Conservation (phyloP, 2,113 vertebrate species). For the Cromileptes altivelis region DNA sequence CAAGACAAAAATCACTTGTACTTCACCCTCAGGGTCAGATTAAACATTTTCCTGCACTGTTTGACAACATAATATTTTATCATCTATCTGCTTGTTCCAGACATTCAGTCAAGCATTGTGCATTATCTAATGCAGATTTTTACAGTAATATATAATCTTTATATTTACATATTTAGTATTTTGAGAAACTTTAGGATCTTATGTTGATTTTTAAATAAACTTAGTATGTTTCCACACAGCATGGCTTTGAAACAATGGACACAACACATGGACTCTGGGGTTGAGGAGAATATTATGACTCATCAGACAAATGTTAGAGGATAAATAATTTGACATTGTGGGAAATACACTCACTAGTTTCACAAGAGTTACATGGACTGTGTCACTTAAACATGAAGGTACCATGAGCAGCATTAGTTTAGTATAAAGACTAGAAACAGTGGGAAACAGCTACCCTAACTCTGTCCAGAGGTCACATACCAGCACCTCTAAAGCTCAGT, state of each 20-base stretch:
- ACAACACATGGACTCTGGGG: too few relatives aligned
- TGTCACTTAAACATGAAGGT: too few relatives aligned
- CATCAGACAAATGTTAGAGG: background rate
- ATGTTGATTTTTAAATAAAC: background rate
- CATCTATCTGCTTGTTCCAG: background rate
- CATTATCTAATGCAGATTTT: background rate
- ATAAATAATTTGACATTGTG: background rate
- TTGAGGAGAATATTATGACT: background rate
- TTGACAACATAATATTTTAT: background rate
- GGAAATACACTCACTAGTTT: too few relatives aligned
- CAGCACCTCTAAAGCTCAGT: too few relatives aligned
- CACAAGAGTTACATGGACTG: too few relatives aligned
- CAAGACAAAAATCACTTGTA: constrained; percentile 15
- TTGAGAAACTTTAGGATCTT: background rate
- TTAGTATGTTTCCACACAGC: background rate
- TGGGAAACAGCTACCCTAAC: too few relatives aligned
- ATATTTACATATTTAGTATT: background rate
- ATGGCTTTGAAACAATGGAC: constrained; percentile 1
- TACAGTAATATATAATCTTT: background rate
- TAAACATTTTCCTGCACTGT: background rate
- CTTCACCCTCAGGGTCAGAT: background rate
- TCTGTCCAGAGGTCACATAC: too few relatives aligned
- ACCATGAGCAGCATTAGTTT: too few relatives aligned
- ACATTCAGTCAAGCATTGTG: background rate
- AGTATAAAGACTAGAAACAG: too few relatives aligned